Conservation (phyloP, 1,140 invertebrate species). For the Heliconius congener region DNA sequence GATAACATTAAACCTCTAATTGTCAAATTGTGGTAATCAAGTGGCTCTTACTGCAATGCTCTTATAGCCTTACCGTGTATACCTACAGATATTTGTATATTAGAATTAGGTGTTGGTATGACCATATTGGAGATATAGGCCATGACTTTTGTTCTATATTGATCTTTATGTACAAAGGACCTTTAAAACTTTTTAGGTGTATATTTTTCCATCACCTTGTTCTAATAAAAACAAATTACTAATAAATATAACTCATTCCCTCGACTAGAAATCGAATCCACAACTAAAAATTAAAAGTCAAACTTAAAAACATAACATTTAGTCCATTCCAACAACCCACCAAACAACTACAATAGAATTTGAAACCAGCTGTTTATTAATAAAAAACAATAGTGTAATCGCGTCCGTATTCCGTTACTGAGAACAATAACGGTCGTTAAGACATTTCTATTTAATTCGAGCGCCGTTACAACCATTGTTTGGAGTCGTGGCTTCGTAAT, state of each 20-base stretch:
- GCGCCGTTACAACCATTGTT: slow-evolving; percentile 24
- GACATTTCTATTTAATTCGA: slow-evolving; percentile 27
- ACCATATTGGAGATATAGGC: too few relatives aligned
- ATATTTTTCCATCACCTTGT: too few relatives aligned
- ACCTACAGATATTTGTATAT: too few relatives aligned
- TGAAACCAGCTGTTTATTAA: slow-evolving; percentile 15
- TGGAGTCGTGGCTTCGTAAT: slow-evolving; percentile 18
- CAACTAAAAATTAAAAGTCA: too few relatives aligned
- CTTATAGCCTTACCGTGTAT: not conserved
- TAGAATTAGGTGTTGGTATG: too few relatives aligned
- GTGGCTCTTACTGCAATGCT: not conserved
- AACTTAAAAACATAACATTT: not conserved
- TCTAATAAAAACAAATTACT: too few relatives aligned
- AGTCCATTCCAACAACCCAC: not conserved
- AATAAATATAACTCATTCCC: too few relatives aligned
- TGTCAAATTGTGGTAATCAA: slow-evolving; percentile 1
- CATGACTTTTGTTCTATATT: too few relatives aligned
- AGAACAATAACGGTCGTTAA: slow-evolving; percentile 20
- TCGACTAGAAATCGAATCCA: too few relatives aligned
- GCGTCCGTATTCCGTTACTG: slow-evolving; percentile 14
- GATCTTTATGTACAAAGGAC: too few relatives aligned
- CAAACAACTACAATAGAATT: not conserved
- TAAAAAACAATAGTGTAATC: slow-evolving; percentile 16
- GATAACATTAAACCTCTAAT: not conserved
- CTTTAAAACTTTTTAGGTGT: too few relatives aligned